Conservation (phyloP, 2,888 invertebrate genomes). For the Liopterus haemorrhoidalis region DNA sequence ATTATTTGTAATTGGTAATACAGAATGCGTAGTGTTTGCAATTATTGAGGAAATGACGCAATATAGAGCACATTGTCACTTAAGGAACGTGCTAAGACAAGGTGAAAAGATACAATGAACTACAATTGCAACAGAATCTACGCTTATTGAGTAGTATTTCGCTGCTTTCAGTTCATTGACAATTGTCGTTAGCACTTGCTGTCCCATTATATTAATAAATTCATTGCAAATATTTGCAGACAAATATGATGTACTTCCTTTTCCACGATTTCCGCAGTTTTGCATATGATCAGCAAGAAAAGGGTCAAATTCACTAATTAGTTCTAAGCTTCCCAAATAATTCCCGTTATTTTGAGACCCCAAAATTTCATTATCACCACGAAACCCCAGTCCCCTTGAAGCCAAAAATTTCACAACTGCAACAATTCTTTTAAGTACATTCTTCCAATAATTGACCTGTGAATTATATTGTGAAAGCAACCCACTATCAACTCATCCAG, state of each 20-base stretch:
- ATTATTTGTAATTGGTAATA: too few relatives aligned
- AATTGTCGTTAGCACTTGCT: constrained; percentile 31
- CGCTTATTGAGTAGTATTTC: constrained; percentile 25
- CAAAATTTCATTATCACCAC: constrained; percentile 12
- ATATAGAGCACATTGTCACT: too few relatives aligned
- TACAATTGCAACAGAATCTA: too few relatives aligned
- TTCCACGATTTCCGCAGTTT: constrained; percentile 12
- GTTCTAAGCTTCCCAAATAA: constrained; percentile 15
- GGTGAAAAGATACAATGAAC: too few relatives aligned
- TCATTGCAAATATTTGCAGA: constrained; percentile 16
- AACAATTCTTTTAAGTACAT: constrained; percentile 13
- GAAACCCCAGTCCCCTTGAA: constrained; percentile 8
- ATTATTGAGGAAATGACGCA: too few relatives aligned
- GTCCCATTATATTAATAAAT: constrained; percentile 18
- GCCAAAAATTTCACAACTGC: constrained; percentile 14
- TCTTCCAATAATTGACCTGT: constrained; percentile 14
- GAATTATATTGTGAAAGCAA: constrained; percentile 7
- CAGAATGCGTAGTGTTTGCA: too few relatives aligned
- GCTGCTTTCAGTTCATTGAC: constrained; percentile 33
- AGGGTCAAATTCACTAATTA: constrained; percentile 12
- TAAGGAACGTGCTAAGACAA: too few relatives aligned
- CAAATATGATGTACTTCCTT: constrained; percentile 13
- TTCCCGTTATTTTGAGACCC: constrained; percentile 16
- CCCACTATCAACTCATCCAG: constrained; percentile 7
- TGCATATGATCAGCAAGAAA: constrained; percentile 15